Evolutionary conservation across 2,888 invertebrate genomes (phyloP), one percentile per base, ranked within the genome.

Genomic region (Anoplius nigerrimus): DNA sequence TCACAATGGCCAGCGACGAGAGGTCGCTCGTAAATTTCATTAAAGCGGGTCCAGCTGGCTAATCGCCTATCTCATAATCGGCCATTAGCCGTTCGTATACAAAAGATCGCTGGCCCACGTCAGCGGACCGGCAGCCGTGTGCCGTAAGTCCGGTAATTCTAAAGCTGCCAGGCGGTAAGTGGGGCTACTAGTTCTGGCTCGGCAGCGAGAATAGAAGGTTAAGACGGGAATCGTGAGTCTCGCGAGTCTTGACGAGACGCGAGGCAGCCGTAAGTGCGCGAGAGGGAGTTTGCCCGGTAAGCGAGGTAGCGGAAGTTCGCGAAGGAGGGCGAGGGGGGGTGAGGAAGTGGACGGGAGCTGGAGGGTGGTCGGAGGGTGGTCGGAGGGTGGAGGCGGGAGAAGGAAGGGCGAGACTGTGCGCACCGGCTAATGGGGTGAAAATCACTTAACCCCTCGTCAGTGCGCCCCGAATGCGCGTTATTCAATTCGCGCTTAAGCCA

Each of bases 371-470:
- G n/a, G 48, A 48, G 13, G 48, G 22, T 27, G 45, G 65, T 51
- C 60, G n/a, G 48, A 48, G 48, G 59, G 63, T 62, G 61, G 61
- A 52, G 62, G 60, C 59, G 51, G 63, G 48, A 16, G 53, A 53
- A 22, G 59, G 62, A 62, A 69, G 68, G 43, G 64, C 18, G 48
- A 48, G 18, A 48, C 48, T 18, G 16, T 18, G n/a, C 22, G 52
- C 52, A 52, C 52, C n/a, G 8, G 76, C 74, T 82, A 82, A 82
- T 82, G 77, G 84, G 79, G 76, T 77, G 81, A 83, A 79, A 84
- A 84, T 83, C 84, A 82, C 82, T 84, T 83, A 82, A 82, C 79
- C 82, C 82, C 74, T 78, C 77, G 77, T 84, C 82, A 81, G 76
- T 76, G 72, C 72, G 57, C 66, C 63, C 78, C 70, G 80, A 75